Evolutionary conservation across 2,888 invertebrate genomes (phyloP).

Genomic region (Nemoura dubitans): DNA sequence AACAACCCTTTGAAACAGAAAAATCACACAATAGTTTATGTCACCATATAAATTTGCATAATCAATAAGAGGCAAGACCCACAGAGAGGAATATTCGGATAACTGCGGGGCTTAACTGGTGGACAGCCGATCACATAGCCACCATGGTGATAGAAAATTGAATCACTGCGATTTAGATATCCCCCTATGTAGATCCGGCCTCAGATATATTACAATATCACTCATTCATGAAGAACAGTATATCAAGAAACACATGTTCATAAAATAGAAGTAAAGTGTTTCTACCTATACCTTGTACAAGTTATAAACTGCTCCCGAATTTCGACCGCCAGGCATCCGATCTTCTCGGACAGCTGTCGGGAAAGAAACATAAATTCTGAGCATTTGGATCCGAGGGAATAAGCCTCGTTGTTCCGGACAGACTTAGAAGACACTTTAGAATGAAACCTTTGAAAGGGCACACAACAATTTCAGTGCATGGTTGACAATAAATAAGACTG

Average conservation of each 20-base stretch:
- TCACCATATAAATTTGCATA: not conserved
- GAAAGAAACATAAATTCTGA: slow-evolving; percentile 22
- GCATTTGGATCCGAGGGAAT: not conserved
- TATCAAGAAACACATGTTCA: not conserved
- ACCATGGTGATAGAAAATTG: no score
- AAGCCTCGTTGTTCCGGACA: not conserved
- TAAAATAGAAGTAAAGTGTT: slow-evolving; percentile 28
- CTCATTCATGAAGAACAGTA: not conserved
- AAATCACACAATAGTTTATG: not conserved
- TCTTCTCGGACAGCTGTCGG: slow-evolving; percentile 94
- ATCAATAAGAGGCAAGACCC: not conserved
- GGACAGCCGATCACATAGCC: no score
- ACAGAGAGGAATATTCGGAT: no score
- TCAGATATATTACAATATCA: not conserved
- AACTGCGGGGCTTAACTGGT: no score
- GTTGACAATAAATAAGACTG: no score
- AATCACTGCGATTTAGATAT: no score
- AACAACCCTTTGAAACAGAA: slow-evolving; percentile 12
- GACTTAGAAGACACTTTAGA: not conserved
- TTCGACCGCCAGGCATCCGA: slow-evolving; percentile 99
- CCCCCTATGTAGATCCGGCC: no score
- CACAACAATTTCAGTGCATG: no score
- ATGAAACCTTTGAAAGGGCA: not conserved
- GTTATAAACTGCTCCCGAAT: slow-evolving; percentile 98
- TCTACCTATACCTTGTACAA: slow-evolving; percentile 81